phyloP scores from a whole-genome alignment of 1,140 invertebrate genomes.

The Drosophila tristis region DNA sequence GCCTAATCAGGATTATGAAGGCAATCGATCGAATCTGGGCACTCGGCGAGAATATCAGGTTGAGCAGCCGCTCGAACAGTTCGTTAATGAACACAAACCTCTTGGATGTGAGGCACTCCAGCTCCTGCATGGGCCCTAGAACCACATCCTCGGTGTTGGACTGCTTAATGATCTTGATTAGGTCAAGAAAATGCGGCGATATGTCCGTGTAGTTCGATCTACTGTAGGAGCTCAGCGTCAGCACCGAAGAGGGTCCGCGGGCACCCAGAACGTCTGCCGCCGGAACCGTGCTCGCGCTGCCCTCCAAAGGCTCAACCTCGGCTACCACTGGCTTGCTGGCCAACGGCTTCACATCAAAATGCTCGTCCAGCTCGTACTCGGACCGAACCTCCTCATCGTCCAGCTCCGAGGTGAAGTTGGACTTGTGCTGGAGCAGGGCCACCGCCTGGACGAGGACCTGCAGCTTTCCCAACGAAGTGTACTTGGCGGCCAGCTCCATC shows the following conservation, averaged over 20 bases:
- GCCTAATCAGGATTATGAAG: slow-evolving; percentile 87
- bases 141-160: slow-evolving; percentile 85
- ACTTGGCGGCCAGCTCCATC: slow-evolving; percentile 69
- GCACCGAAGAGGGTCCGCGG: slow-evolving; percentile 53
- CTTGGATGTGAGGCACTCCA: slow-evolving; percentile 89
- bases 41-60: slow-evolving; percentile 87
- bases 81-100: slow-evolving; percentile 88
- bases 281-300: slow-evolving; percentile 11
- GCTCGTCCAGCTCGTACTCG: slow-evolving; percentile 80
- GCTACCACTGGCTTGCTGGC: slow-evolving; percentile 36
- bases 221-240: slow-evolving; percentile 53
- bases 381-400: slow-evolving; percentile 76
- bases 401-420: slow-evolving; percentile 49
- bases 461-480: slow-evolving; percentile 65
- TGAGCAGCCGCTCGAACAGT: slow-evolving; percentile 87
- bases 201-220: slow-evolving; percentile 63
- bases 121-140: slow-evolving; percentile 88
- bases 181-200: slow-evolving; percentile 83
- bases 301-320: slow-evolving; percentile 39
- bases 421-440: slow-evolving; percentile 74
- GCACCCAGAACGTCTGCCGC: slow-evolving; percentile 23
- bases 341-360: slow-evolving; percentile 35
- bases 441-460: slow-evolving; percentile 78
- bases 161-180: slow-evolving; percentile 76
- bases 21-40: slow-evolving; percentile 88